Evolutionary conservation across 1,140 invertebrate genomes (phyloP), one percentile per base, ranked within the genome.

Genomic region (Ooceraea biroi): DNA sequence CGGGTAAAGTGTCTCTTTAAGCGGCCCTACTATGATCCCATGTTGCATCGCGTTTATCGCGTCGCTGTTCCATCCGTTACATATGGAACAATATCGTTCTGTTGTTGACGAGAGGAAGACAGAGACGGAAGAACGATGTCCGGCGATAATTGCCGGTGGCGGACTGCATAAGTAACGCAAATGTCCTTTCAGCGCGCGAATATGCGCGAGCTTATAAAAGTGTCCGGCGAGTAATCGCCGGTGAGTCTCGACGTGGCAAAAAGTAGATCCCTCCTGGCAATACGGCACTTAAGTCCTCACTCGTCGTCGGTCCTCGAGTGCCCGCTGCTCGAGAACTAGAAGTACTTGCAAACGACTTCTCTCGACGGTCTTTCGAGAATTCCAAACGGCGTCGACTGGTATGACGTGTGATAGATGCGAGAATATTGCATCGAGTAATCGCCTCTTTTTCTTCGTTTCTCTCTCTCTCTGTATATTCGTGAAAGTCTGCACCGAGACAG

Each of bases 191-290:
- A 80, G 50, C 61, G 36, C 12, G 50, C 46, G 48, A 19, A 71
- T 82, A 46, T 22, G 17, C 41, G 65, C 48, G 65, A 66, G 46
- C 27, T 63, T 71, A 50, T 25, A 71, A 68, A 68, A 84, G 73
- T 66, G 82, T 73, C 76, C 73, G 76, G 82, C 66, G 74, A 69
- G 61, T 74, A 72, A 83, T 87, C 74, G 82, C 11, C 55, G 17
- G 61, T 61, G 82, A 87, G 73, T 48, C 61, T 25, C 73, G 76
- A 22, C 46, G 57, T 52, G 73, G 68, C 63, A 83, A 86, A 65
- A 72, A 87, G 66, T 84, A 69, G 72, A 69, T 84, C 66, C 73
- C 73, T 88, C 71, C 76, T 72, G 76, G 76, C 86, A 63, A 87
- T 85, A 68, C 72, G 61, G 71, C 71, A 85, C 77, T 88, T 84